These are phyloP conservation scores for Noctua pronuba DNA, from an alignment of 2,888 invertebrate genomes.

Conservation along the genomic window DNA sequence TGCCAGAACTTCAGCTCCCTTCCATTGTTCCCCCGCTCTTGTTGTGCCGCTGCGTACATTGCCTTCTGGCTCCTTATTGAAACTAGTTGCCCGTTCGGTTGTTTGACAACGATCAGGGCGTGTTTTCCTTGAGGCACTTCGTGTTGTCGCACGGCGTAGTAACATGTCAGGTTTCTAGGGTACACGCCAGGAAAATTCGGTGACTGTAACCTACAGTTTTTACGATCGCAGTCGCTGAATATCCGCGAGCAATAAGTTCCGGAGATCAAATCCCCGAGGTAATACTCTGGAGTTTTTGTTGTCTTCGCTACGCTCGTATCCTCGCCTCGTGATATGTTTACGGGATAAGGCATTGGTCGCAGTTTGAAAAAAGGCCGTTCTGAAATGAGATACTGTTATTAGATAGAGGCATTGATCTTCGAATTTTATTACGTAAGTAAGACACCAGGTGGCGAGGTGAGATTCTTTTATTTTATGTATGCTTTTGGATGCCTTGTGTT, in stretches of 20 bases:
- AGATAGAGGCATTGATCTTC: conserved; percentile 52
- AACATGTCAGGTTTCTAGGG: conserved; percentile 98
- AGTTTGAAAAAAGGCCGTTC: conserved; percentile 89
- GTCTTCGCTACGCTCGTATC: conserved; percentile 84
- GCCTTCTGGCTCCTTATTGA: conserved; percentile 95
- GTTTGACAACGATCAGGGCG: conserved; percentile 96
- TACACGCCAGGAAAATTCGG: conserved; percentile 98
- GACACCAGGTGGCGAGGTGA: conserved; percentile 21
- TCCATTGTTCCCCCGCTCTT: conserved; percentile 90
- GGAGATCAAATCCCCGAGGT: conserved; percentile 96
- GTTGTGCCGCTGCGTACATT: conserved; percentile 90
- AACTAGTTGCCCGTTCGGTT: conserved; percentile 95
- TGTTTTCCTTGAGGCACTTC: conserved; percentile 96
- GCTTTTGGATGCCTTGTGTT: neutral
- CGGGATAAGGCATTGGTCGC: conserved; percentile 85
- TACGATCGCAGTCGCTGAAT: conserved; percentile 97
- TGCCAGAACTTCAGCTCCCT: conserved; percentile 93
- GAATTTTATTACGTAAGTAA: conserved; percentile 50
- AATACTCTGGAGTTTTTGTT: conserved; percentile 91
- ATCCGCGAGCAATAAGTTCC: conserved; percentile 98
- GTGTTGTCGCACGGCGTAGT: conserved; percentile 97
- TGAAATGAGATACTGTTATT: conserved; percentile 81
- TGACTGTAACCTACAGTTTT: conserved; percentile 96
- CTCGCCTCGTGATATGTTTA: conserved; percentile 88
- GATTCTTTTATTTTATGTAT: conserved; percentile 20